Evolutionary conservation across 2,888 invertebrate genomes (phyloP), one percentile per base, ranked within the genome.

Genomic region (Danaus chrysippus): DNA sequence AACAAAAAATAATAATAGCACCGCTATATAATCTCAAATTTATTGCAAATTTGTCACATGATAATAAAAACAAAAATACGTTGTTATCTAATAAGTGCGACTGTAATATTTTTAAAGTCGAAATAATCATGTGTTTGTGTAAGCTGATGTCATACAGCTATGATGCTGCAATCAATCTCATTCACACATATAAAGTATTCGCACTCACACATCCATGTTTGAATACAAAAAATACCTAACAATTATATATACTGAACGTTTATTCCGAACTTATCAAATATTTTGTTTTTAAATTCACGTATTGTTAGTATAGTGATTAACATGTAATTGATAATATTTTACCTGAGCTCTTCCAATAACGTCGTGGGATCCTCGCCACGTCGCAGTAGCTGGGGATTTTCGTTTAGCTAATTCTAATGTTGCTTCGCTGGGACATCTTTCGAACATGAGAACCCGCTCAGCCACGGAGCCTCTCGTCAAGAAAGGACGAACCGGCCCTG

Each of bases 381-480:
- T 89, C n/a, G 89, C 84, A 41, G 91, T 89, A 41, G 86, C 88
- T 49, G 89, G 91, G 62, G 92, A 87, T 74, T 93, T 92, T 68
- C 94, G 90, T 79, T 95, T 95, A 53, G 90, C 91, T 53, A 90
- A 76, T 74, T 95, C 94, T 71, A 95, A 81, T 56, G 95, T 89
- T 64, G 95, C 88, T 79, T 95, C 96, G 78, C 96, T 96, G 44
- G 96, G 97, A 76, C 97, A 96, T 83, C 96, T 94, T 85, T 97
- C 97, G 81, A 97, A 97, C 86, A 97, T 96, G 68, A 97, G 92
- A 68, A 97, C 97, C 56, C 97, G 92, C 79, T 97, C 97, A 23
- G 97, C 97, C 2, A 97, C 97, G 6, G 97, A 97, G 23, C 97
- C 97, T 64, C 97, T 93, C 52, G 97, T 96, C 59, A 97, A 91